A percentile compares a stretch with the other conserved stretches of the same genome.
Evolutionary conservation across 2,888 invertebrate species (phyloP).

Genomic region (Hesperia comma): DNA sequence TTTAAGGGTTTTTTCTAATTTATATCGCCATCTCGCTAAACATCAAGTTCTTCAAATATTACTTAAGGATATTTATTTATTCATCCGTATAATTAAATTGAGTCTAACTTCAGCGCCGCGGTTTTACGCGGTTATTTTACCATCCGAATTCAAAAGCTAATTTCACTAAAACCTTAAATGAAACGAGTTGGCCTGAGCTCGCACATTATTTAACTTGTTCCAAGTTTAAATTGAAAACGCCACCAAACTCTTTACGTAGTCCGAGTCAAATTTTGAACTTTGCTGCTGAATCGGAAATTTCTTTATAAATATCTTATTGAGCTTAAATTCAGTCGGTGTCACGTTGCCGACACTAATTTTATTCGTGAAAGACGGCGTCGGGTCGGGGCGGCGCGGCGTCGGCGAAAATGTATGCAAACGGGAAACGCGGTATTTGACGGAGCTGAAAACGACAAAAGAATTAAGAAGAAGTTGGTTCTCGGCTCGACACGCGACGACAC

Average conservation of each 20-base stretch:
- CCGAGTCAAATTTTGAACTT: conserved; percentile 83
- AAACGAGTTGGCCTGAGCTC: conserved; percentile 80
- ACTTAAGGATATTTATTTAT: conserved; percentile 10
- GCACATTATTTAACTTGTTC: conserved; percentile 83
- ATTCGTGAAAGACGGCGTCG: conserved; percentile 79
- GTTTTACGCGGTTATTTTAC: conserved; percentile 66
- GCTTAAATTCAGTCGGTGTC: conserved; percentile 83
- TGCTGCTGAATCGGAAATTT: conserved; percentile 83
- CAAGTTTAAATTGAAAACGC: conserved; percentile 84
- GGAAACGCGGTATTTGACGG: conserved; percentile 79
- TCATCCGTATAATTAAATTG: conserved; percentile 20
- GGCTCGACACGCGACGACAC: conserved; percentile 44
- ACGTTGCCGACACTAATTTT: conserved; percentile 83
- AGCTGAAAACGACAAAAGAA: conserved; percentile 82
- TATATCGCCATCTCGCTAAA: neutral
- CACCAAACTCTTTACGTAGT: conserved; percentile 80
- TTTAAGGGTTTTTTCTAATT: neutral
- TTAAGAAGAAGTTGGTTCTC: conserved; percentile 60
- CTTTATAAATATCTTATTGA: conserved; percentile 84
- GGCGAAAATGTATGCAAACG: conserved; percentile 82
- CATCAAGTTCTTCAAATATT: neutral
- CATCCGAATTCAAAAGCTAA: conserved; percentile 81
- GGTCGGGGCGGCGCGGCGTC: conserved; percentile 51
- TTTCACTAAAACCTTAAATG: conserved; percentile 83
- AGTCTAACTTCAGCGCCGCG: conserved; percentile 43